phyloP scores from a whole-genome alignment of 2,113 vertebrate species.

The Bubo scandiacus region DNA sequence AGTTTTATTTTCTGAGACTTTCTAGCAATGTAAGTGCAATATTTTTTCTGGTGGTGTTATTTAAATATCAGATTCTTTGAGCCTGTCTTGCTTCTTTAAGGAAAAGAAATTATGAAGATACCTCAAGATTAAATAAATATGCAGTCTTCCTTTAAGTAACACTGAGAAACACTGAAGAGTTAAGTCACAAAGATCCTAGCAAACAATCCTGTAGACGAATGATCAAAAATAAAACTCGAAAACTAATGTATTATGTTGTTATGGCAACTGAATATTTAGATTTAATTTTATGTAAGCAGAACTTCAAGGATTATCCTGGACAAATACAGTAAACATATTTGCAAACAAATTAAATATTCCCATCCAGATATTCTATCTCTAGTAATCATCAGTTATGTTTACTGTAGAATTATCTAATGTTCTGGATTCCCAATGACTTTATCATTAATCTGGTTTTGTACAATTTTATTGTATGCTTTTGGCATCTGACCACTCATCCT shows the following conservation, averaged over 20 bases:
- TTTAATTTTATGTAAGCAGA: conserved; percentile 50
- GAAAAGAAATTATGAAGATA: not conserved
- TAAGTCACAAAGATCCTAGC: not conserved
- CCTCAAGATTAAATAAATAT: not conserved
- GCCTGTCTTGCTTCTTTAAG: not conserved
- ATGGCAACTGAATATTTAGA: conserved; percentile 38
- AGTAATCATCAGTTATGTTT: not conserved
- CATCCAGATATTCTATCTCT: conserved; percentile 2
- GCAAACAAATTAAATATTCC: conserved; percentile 55
- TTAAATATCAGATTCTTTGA: not conserved
- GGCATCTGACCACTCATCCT: not conserved
- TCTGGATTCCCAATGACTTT: not conserved
- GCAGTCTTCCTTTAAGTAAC: not conserved
- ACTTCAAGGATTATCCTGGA: conserved; percentile 25
- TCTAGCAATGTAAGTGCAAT: not conserved
- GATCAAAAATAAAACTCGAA: conserved; percentile 12
- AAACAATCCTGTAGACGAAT: not conserved
- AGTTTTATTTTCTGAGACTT: not conserved
- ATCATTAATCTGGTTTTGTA: not conserved
- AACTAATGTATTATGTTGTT: conserved; percentile 42
- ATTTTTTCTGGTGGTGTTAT: not conserved
- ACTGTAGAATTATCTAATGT: not conserved
- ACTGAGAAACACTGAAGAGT: not conserved
- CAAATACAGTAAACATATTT: conserved; percentile 40
- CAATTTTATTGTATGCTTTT: not conserved